These are phyloP conservation scores for Drosophila subsilvestris DNA, from an alignment of 2,888 invertebrate species.

Conservation along the genomic window DNA sequence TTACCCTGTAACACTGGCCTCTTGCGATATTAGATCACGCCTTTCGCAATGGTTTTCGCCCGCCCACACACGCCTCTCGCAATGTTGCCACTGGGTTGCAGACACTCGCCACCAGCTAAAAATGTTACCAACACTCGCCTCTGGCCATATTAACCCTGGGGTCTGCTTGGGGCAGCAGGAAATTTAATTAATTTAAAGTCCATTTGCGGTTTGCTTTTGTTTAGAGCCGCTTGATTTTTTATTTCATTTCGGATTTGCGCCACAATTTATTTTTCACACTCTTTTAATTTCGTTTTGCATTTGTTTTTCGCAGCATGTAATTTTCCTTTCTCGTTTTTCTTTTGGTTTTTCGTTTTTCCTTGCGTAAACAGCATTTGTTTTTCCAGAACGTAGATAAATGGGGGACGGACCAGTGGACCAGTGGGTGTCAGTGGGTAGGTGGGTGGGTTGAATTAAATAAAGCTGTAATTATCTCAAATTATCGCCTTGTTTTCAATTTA, in stretches of 20 bases:
- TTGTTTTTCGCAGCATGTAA: constrained; percentile 41
- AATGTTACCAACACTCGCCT: constrained; percentile 33
- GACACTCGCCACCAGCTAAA: constrained; percentile 49
- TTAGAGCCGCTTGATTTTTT: constrained; percentile 29
- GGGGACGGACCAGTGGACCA: background rate
- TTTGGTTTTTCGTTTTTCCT: constrained; percentile 2
- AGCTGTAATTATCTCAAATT: background rate
- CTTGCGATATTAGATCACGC: no score
- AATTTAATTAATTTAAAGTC: constrained; percentile 53
- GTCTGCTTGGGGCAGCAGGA: constrained; percentile 40
- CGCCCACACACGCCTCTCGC: background rate
- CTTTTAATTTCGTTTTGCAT: constrained; percentile 44
- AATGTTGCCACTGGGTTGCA: background rate
- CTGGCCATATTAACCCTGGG: background rate
- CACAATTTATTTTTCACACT: constrained; percentile 63
- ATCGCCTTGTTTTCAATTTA: background rate
- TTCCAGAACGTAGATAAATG: constrained; percentile 4
- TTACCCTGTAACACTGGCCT: background rate
- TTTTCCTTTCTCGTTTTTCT: constrained; percentile 25
- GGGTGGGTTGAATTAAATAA: background rate
- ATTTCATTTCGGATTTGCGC: constrained; percentile 25
- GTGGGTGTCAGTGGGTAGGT: background rate
- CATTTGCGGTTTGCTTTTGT: constrained; percentile 41
- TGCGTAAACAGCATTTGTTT: constrained; percentile 5
- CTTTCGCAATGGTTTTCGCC: background rate